Evolutionary conservation across 2,113 vertebrate species (phyloP).

Genomic region (Larimichthys crocea): DNA sequence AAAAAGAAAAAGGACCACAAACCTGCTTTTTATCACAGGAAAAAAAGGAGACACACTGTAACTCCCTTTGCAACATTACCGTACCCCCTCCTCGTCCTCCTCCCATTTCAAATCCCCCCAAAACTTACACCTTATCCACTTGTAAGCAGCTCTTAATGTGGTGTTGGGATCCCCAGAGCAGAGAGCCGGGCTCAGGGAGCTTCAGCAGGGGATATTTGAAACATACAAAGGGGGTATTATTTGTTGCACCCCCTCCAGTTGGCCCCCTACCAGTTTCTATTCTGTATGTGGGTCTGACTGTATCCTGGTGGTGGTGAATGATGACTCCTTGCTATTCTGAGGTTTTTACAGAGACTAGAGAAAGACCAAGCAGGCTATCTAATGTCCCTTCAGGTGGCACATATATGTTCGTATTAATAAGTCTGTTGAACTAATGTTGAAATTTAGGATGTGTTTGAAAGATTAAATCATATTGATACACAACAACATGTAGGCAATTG

Average conservation of each 20-base stretch:
- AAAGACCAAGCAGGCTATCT: background rate
- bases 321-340: slow-evolving; percentile 57
- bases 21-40: slow-evolving; percentile 49
- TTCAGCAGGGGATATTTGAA: slow-evolving; percentile 68
- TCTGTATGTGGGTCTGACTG: slow-evolving; percentile 69
- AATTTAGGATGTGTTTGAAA: background rate
- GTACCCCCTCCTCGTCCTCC: slow-evolving; percentile 42
- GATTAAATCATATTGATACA: background rate
- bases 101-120: slow-evolving; percentile 72
- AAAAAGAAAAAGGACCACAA: slow-evolving; percentile 21
- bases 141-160: slow-evolving; percentile 83
- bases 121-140: slow-evolving; percentile 82
- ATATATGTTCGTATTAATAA: background rate
- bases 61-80: slow-evolving; percentile 45
- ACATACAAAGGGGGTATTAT: slow-evolving; percentile 83
- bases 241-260: slow-evolving; percentile 62
- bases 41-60: slow-evolving; percentile 49
- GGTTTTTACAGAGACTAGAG: slow-evolving; percentile 19
- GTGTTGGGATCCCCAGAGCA: slow-evolving; percentile 68
- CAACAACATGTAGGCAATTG: background rate
- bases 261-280: slow-evolving; percentile 68
- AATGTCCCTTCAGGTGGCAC: background rate
- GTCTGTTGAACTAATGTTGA: background rate
- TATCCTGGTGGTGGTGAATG: slow-evolving; percentile 55
- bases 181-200: slow-evolving; percentile 56